Base-by-base conservation (phyloP, 2,113 vertebrate species). In the Oryzias celebensis region DNA sequence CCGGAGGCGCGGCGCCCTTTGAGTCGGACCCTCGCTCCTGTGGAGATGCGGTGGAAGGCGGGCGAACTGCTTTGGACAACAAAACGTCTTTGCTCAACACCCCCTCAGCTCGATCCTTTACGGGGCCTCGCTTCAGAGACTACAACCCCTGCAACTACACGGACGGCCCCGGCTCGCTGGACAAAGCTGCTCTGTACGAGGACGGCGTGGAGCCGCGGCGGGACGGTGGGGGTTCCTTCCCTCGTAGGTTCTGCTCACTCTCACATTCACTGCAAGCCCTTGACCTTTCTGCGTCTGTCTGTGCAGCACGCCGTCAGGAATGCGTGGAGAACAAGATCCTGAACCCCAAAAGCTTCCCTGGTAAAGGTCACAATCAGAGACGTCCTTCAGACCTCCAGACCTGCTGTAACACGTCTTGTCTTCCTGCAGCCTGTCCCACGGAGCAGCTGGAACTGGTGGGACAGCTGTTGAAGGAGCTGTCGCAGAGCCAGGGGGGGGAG, bases 141-240 rank as follows among this genome's bases (percentile, higher is more conserved):
- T 97, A 97, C 84, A 96, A 95, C 83, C 95, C 95, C 0, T 94
- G 94, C 82, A 96, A 96, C 83, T 97, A 96, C 46, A 92, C 89
- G 0, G 95, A 98, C 69, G 71, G 85, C 31, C 84, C 31, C 8
- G 31, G 31, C 31, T 36, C 31, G 31, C 31, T 93, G 65, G 94
- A 94, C 78, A 95, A 95, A 63, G 92, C 91, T 12, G 83, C 92
- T 59, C 84, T 93, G 90, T 93, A 94, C 45, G 94, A 96, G 61
- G 95, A 94, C 4, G 90, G 92, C 12, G 91, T 88, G 51, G 95
- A 96, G 54, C 93, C 94, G 43, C 93, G 93, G 83, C 89, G 91
- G 66, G 94, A 97, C 2, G 94, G 96, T 97, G 59, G 23, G 62
- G 15, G 1, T 15, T 8, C 7, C 15, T 16, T 26, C 20, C 5